A percentile compares a stretch with the other conserved stretches of the same genome.
phyloP scores from a whole-genome alignment of 2,797 vertebrate species.

The Gymnothorax reevesii region DNA sequence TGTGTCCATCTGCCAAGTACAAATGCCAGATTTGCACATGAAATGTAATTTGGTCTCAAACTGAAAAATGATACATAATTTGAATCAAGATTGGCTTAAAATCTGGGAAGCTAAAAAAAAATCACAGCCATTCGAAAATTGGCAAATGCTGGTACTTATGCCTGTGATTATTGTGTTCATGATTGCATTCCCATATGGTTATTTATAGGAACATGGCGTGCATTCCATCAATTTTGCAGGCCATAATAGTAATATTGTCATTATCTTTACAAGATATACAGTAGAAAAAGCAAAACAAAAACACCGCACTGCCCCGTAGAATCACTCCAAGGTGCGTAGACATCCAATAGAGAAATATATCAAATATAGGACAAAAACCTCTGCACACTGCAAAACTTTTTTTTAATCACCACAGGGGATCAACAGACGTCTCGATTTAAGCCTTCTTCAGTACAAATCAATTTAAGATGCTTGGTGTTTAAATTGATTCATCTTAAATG shows the following conservation, averaged over 20 bases:
- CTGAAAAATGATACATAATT: neutral
- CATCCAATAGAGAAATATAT: too few species aligned
- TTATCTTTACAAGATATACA: too few species aligned
- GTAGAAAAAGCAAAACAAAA: too few species aligned
- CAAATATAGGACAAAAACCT: too few species aligned
- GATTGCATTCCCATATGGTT: neutral
- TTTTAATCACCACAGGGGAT: too few species aligned
- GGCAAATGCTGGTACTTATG: neutral
- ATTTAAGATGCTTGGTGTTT: too few species aligned
- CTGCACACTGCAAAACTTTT: too few species aligned
- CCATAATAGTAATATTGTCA: neutral
- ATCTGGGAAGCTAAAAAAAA: conserved; percentile 12
- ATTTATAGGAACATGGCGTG: conserved; percentile 15
- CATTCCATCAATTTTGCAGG: neutral
- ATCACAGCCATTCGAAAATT: neutral
- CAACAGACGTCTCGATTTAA: too few species aligned
- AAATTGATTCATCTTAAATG: too few species aligned
- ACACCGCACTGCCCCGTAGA: too few species aligned
- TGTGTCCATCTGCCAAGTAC: neutral
- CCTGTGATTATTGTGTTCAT: neutral
- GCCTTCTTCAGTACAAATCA: too few species aligned
- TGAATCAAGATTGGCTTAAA: neutral
- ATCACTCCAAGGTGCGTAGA: too few species aligned
- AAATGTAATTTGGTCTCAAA: conserved; percentile 5
- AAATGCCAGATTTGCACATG: neutral